phyloP scores from a whole-genome alignment of 2,797 vertebrate species.

The Manis crassicaudata region DNA sequence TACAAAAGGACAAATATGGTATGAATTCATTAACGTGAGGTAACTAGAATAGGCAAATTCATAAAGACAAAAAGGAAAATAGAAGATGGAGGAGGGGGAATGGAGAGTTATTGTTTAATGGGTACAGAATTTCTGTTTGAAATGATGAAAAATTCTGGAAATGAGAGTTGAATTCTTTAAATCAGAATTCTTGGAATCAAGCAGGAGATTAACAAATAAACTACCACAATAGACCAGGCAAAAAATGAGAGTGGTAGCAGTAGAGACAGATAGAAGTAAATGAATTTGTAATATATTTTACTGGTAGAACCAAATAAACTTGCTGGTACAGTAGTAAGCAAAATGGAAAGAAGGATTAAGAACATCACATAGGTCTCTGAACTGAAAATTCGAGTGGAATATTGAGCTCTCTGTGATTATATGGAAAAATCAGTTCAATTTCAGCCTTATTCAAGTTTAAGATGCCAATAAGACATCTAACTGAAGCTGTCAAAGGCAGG shows the following conservation, averaged over 20 bases:
- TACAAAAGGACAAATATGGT: neutral
- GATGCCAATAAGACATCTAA: neutral
- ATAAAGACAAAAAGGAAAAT: neutral
- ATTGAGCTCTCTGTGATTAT: neutral
- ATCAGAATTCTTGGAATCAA: neutral
- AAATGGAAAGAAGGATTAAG: neutral
- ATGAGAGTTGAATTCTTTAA: neutral
- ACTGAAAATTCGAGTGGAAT: neutral
- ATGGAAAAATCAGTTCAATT: neutral
- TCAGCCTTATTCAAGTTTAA: neutral
- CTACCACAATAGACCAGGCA: neutral
- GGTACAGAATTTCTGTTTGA: neutral
- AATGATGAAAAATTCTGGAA: neutral
- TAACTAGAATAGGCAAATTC: neutral
- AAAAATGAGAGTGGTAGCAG: neutral
- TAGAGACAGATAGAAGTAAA: neutral
- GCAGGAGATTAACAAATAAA: neutral
- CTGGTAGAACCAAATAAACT: neutral
- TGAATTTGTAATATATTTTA: neutral
- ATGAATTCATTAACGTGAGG: neutral
- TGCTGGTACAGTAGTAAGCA: neutral
- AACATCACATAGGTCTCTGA: neutral
- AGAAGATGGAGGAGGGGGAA: neutral
- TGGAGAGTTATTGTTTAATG: neutral
- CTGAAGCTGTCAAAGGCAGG: neutral